Conservation (phyloP, 2,113 vertebrate genomes). For the Cervus canadensis region DNA sequence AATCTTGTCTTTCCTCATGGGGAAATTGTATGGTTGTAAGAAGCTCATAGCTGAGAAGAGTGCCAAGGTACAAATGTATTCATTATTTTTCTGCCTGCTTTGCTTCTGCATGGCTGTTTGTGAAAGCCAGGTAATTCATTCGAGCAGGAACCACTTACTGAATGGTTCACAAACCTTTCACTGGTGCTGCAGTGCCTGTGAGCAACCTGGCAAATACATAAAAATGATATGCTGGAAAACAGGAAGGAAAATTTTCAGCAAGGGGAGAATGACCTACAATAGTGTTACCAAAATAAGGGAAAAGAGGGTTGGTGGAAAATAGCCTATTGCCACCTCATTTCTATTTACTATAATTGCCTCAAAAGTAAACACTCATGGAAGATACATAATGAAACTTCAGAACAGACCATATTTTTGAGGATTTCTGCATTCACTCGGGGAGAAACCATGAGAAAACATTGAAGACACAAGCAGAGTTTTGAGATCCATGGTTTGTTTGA, state of each 20-base stretch:
- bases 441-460: slow-evolving; percentile 59
- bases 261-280: slow-evolving; percentile 47
- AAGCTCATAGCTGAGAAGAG: slow-evolving; percentile 73
- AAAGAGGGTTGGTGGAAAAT: slow-evolving; percentile 12
- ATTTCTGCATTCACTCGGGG: slow-evolving; percentile 50
- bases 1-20: slow-evolving; percentile 75
- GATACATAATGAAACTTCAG: slow-evolving; percentile 24
- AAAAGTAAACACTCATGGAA: slow-evolving; percentile 71
- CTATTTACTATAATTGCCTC: slow-evolving; percentile 56
- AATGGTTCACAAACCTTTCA: slow-evolving; percentile 76
- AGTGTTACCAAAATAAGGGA: slow-evolving; percentile 59
- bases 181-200: slow-evolving; percentile 59
- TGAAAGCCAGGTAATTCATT: slow-evolving; percentile 77
- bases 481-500: slow-evolving; percentile 60
- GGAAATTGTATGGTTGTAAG: slow-evolving; percentile 78
- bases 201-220: slow-evolving; percentile 68
- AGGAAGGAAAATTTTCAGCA: slow-evolving; percentile 47
- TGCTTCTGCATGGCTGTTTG: slow-evolving; percentile 70
- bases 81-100: slow-evolving; percentile 80
- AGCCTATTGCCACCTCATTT: slow-evolving; percentile 38
- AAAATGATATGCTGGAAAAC: slow-evolving; percentile 69
- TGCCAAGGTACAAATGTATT: slow-evolving; percentile 65
- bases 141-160: slow-evolving; percentile 71
- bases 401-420: slow-evolving; percentile 18
- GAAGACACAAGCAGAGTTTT: slow-evolving; percentile 46